Conservation (phyloP, 2,888 invertebrate genomes). For the Xanthorhoe designata region DNA sequence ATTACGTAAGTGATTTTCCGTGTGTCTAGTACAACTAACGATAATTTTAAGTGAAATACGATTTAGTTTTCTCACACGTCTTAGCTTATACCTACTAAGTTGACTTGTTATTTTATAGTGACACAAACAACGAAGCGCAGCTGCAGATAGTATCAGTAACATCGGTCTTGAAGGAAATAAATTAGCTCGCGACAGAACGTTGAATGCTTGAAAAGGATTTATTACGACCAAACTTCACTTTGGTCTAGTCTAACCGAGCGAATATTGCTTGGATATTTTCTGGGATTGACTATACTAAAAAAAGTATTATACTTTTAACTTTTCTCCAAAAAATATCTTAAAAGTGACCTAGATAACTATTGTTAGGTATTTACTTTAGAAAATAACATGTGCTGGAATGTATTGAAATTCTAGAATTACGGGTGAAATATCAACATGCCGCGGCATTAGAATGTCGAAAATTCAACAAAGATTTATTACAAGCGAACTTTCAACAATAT, state of each 20-base stretch:
- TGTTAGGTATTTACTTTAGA: too few species aligned
- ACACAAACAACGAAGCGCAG: constrained; percentile 18
- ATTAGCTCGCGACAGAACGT: constrained; percentile 17
- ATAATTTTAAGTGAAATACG: too few species aligned
- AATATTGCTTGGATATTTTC: not conserved
- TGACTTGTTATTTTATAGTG: not conserved
- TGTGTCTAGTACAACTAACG: too few species aligned
- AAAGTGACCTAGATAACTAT: too few species aligned
- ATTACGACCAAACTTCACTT: not conserved
- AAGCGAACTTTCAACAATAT: constrained; percentile 41
- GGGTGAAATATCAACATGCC: not conserved
- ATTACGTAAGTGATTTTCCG: too few species aligned
- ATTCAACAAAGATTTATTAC: constrained; percentile 58
- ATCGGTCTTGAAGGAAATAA: constrained; percentile 32
- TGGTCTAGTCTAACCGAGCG: not conserved
- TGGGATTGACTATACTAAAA: not conserved
- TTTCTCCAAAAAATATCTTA: too few species aligned
- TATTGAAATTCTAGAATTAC: too few species aligned
- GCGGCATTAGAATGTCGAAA: constrained; percentile 45
- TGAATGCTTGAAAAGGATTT: constrained; percentile 2
- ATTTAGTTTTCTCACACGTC: too few species aligned
- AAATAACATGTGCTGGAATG: too few species aligned
- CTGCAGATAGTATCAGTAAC: constrained; percentile 33
- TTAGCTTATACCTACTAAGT: too few species aligned
- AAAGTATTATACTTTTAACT: too few species aligned